These are phyloP conservation scores for Coluber constrictor DNA, from an alignment of 2,797 vertebrate species.

Conservation along the genomic window DNA sequence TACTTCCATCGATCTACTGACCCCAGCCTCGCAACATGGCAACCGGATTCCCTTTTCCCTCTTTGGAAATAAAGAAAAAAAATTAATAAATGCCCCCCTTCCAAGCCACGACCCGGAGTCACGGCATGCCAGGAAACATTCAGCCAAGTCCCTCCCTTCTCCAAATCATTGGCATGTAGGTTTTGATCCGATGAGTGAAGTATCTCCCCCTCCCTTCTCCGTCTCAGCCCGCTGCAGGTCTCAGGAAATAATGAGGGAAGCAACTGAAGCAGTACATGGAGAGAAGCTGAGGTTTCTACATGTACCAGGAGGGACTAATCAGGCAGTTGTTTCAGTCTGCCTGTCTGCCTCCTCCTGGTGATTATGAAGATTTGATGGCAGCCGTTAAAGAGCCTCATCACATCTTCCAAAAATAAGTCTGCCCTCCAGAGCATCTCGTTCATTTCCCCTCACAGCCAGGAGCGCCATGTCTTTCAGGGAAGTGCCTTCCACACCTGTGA, in stretches of 20 bases:
- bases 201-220: too few relatives aligned
- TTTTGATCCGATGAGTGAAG: background rate
- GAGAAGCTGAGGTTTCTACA: background rate
- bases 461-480: background rate
- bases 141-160: background rate
- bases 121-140: background rate
- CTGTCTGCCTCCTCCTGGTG: background rate
- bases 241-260: background rate
- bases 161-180: background rate
- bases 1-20: background rate
- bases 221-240: background rate
- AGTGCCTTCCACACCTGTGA: rapidly evolving
- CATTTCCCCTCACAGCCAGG: background rate
- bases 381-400: background rate
- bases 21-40: background rate
- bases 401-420: background rate
- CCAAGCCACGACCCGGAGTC: background rate
- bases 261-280: background rate
- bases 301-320: background rate
- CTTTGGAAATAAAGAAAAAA: background rate
- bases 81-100: too few relatives aligned
- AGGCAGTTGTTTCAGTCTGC: background rate
- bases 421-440: background rate
- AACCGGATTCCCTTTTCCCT: background rate
- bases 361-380: background rate